Conservation (phyloP, 2,888 invertebrate species). For the Strigamia transsilvanica region DNA sequence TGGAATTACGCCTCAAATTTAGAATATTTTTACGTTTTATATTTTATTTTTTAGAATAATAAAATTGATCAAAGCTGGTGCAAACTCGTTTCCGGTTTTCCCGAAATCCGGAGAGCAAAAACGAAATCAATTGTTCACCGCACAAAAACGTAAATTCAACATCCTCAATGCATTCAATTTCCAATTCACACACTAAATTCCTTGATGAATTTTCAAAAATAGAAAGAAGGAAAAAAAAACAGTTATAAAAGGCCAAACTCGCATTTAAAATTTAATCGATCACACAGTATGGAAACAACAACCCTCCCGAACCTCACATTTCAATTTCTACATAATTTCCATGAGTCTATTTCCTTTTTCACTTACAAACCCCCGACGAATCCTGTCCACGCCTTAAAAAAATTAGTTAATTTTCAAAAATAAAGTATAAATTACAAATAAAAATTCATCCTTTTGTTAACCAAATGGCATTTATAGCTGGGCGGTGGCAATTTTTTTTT, state of each 20-base stretch:
- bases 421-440: not conserved
- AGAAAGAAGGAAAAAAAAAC: not conserved
- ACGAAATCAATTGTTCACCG: not conserved
- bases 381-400: conserved; percentile 7
- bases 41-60: no score
- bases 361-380: not conserved
- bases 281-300: not conserved
- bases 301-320: not conserved
- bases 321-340: not conserved
- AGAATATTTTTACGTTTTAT: not conserved
- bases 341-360: conserved; percentile 11
- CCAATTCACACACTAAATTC: not conserved
- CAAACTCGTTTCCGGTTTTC: not conserved
- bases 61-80: not conserved
- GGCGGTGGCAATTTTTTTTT: conserved; percentile 4
- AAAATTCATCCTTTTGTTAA: not conserved
- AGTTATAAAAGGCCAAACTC: not conserved
- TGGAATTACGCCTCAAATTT: not conserved
- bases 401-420: not conserved
- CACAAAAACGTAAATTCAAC: not conserved
- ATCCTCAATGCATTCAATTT: not conserved
- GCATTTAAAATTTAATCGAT: conserved; percentile 1
- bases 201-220: not conserved
- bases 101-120: not conserved
- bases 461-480: not conserved